Conservation (phyloP, 2,113 vertebrate genomes). For the Sterrhoptilus dennistouni region DNA sequence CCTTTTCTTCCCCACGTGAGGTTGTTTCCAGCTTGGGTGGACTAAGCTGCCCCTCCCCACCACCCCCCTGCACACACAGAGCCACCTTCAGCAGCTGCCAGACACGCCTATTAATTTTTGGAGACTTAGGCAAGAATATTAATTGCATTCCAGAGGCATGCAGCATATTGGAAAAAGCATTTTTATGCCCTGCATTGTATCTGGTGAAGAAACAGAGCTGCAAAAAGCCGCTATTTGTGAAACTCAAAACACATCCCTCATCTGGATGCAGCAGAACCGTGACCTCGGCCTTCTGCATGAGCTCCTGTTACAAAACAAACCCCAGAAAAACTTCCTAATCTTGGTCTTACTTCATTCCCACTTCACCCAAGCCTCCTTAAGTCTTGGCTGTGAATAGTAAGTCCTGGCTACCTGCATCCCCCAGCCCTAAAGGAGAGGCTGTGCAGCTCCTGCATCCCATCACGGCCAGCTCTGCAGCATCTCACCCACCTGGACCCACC, state of each 20-base stretch:
- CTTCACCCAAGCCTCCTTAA: background rate
- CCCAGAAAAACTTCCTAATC: background rate
- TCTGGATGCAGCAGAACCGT: background rate
- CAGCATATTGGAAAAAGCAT: background rate
- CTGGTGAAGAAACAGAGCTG: background rate
- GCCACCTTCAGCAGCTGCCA: background rate
- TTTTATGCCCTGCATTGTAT: background rate
- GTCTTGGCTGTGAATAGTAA: background rate
- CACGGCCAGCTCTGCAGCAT: background rate
- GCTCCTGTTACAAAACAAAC: background rate
- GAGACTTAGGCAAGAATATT: background rate
- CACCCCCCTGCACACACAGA: background rate
- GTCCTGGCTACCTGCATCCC: conserved; percentile 27
- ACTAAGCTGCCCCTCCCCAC: background rate
- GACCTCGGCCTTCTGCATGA: background rate
- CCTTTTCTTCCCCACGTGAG: background rate
- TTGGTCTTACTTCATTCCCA: background rate
- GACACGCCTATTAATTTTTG: background rate
- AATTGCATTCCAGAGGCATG: background rate
- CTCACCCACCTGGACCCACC: background rate
- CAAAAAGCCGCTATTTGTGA: background rate
- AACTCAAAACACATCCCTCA: background rate
- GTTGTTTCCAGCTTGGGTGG: background rate
- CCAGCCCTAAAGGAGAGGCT: background rate
- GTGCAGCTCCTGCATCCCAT: conserved; percentile 23